Base-by-base conservation (phyloP, 2,797 vertebrate species). In the Anabas testudineus region DNA sequence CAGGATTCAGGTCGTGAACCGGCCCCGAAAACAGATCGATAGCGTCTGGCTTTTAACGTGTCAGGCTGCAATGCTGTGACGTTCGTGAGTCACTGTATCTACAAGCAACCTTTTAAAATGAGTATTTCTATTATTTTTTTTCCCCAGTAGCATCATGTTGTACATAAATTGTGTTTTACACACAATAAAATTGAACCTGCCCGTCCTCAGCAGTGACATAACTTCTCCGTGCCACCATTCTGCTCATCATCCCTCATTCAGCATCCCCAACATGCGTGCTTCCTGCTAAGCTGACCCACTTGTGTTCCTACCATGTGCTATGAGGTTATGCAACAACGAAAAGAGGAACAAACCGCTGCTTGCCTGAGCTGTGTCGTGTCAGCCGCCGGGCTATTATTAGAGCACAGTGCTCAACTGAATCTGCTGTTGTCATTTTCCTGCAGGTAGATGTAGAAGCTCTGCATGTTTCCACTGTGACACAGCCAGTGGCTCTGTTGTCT, bases 301-400 rank as follows among this genome's bases (percentile, higher is more conserved):
- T 89, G 72, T 76, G 67, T 68, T 65, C 53, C 4, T 41, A 36
- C 46, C 83, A 81, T 82, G 83, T 87, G 85, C 54, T 56, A 36
- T 34, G 63, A 22, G 36, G 54, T 92, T 91, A 90, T 61, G 88
- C 80, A 92, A 90, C 78, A 12, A n/a, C 43, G 45, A 45, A 71
- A 66, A 74, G 49, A 57, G 69, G 61, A 83, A 81, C 62, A 62
- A 52, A 73, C 42, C 4, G 4, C 76, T 58, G 75, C 54, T 15
- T 6, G 59, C 8, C 43, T 8, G 13, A 58, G 58, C 83, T 19
- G 49, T 71, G 51, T 69, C 74, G 39, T 43, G 76, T 51, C 64
- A 75, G 69, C 61, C 13, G 0, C 68, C 54, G 24, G 22, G 34
- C 74, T 90, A 84, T 90, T 85, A 73, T 67, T 85, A 78, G 87